Base-by-base conservation (phyloP, 2,113 vertebrate species). In the Nothobranchius furzeri region DNA sequence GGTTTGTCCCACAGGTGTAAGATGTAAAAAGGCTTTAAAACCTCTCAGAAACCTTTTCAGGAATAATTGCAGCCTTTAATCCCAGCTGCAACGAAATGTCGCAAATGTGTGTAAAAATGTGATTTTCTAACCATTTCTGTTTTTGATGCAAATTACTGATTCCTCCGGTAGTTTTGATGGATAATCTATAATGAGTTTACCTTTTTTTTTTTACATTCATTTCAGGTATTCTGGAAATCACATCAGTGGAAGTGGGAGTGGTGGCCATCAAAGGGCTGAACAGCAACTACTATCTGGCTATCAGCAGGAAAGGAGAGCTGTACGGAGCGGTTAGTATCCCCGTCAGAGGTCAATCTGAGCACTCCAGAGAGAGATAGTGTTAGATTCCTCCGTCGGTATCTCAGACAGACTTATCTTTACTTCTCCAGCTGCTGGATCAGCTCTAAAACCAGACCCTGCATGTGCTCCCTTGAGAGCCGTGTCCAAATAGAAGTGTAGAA, bases 261-360 rank as follows among this genome's bases (percentile, higher is more conserved):
- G 97, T 99, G 85, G 97, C 96, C 4, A 95, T 98, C 86, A 95
- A 95, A 90, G 96, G 96, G 68, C 91, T 98, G 84, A 94, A 93
- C 87, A 99, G 95, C 90, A 96, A 96, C 92, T 96, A 95, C 86
- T 98, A 98, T 83, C 94, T 98, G 93, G 96, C 96, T 73, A 97
- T 99, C 95, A 96, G 94, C 93, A 95, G 92, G 91, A 96, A 93
- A 85, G 97, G 97, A 83, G 95, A 95, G 81, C 93, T 99, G 84
- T 98, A 98, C 15, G 96, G 96, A 85, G 95, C 95, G 82, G 97
- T 98, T 89, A 97, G 97, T 98, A 93, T 88, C 71, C 46, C 43
- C 68, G 84, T 85, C 79, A 87, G 68, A 58, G 78, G 84, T 88
- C 84, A 81, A 79, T 55, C 76, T 78, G 61, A 51, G 73, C 24